Evolutionary conservation across 2,113 vertebrate genomes (phyloP).

Genomic region (Centrocercus urophasianus): DNA sequence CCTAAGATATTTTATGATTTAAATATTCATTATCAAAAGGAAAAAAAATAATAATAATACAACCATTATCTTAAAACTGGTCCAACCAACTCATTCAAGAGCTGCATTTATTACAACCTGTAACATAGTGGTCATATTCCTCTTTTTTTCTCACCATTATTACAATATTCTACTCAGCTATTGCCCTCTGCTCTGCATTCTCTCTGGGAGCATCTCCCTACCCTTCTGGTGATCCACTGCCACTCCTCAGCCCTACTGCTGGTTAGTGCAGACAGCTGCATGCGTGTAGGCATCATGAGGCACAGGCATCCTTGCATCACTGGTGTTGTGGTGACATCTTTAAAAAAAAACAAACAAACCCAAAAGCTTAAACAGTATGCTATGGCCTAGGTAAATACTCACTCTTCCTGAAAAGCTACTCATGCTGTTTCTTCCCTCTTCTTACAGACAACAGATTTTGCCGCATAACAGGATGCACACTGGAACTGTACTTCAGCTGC

Average conservation of each 20-base stretch:
- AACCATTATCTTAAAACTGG: background rate
- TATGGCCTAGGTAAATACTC: too few relatives aligned
- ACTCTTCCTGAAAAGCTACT: background rate
- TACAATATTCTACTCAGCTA: background rate
- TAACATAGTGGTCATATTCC: background rate
- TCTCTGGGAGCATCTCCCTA: background rate
- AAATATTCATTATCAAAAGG: background rate
- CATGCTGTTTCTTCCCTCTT: background rate
- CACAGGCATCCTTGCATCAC: background rate
- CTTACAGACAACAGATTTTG: background rate
- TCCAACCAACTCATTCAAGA: background rate
- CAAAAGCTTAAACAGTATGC: background rate
- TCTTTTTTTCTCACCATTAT: background rate
- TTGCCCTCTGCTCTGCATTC: fast-evolving
- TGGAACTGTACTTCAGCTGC: background rate
- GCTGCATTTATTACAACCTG: background rate
- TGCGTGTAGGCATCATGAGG: background rate
- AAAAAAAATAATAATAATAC: background rate
- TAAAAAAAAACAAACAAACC: background rate
- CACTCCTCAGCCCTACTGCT: background rate
- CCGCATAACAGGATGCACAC: background rate
- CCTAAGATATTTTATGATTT: background rate
- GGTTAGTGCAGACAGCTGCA: background rate
- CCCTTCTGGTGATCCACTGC: too few relatives aligned
- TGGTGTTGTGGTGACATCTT: background rate